Base-by-base conservation (phyloP, 1,140 invertebrate genomes). In the Musca domestica region DNA sequence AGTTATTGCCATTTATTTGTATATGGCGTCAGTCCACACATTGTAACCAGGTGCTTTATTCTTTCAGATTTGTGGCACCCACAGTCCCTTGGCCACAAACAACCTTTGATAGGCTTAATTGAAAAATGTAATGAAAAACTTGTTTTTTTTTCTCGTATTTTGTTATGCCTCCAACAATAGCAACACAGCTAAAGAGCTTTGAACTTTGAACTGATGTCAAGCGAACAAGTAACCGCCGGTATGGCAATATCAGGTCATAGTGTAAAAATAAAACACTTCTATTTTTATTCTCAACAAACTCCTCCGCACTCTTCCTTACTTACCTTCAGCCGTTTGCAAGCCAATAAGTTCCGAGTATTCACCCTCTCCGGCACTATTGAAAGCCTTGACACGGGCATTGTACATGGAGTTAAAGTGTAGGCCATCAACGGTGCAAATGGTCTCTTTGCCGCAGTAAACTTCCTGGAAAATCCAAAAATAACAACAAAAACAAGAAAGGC, bases 321-420 rank as follows among this genome's bases (percentile, higher is more conserved):
- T 86, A 98, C 96, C 95, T 87, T 97, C 95, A 63, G 96, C 95
- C 49, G 97, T 98, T 84, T 98, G 95, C 68, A 99, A 86, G 70
- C 94, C 94, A 79, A 99, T 95, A 67, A 95, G 85, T 78, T 98
- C 95, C 74, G 95, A 97, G 86, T 98, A 98, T 68, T 91, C 90
- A 68, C 95, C 95, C 83, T 97, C 95, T 1, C 97, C 96, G 15
- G 94, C 93, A 71, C 92, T 93, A 84, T 98, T 99, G 85, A 96
- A 98, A 10, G 96, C 95, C 83, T 98, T 96, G 46, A 99, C 95
- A 66, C 97, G 86, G n/a, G 95, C 96, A 80, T 96, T 95, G 85
- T 99, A 99, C 80, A 97, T 87, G 58, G 94, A 96, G 84, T 98
- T 95, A 86, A 99, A 98, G 84, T 98, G 96, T 34, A 99, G 88